A percentile compares a stretch with the other conserved stretches of the same genome.
Evolutionary conservation across 2,888 invertebrate species (phyloP).

Genomic region (Mantis religiosa): DNA sequence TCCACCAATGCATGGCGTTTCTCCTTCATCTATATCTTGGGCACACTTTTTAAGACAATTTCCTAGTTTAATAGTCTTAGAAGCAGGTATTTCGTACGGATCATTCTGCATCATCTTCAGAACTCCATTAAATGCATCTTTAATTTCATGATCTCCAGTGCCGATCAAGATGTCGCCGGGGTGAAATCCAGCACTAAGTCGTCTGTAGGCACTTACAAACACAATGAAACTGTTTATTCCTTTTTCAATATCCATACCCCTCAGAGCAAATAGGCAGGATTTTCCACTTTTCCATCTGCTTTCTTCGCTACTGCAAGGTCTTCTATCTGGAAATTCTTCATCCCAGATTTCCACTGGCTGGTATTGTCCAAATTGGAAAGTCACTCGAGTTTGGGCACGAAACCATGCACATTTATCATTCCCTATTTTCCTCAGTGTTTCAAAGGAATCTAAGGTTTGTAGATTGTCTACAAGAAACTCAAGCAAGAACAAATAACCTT

Average conservation of each 20-base stretch:
- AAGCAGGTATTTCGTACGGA: neutral
- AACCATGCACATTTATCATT: neutral
- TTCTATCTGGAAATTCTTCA: neutral
- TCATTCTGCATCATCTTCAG: neutral
- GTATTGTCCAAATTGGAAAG: neutral
- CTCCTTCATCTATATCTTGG: neutral
- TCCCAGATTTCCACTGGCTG: neutral
- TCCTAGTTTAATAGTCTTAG: neutral
- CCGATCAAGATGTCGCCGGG: neutral
- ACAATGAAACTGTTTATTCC: neutral
- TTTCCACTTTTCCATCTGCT: neutral
- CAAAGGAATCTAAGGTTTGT: neutral
- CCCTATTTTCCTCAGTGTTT: neutral
- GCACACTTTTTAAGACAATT: neutral
- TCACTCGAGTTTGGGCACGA: neutral
- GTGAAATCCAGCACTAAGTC: neutral
- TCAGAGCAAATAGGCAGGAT: neutral
- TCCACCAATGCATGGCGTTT: neutral
- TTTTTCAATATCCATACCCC: neutral
- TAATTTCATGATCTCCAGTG: neutral
- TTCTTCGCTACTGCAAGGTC: neutral
- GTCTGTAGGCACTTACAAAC: neutral
- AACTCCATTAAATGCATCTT: neutral
- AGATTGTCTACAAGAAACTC: neutral
- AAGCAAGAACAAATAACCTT: neutral